Percentiles rank a stretch among this genome's conserved stretches.
Conservation (phyloP, 2,888 invertebrate genomes). For the Zele albiditarsus region DNA sequence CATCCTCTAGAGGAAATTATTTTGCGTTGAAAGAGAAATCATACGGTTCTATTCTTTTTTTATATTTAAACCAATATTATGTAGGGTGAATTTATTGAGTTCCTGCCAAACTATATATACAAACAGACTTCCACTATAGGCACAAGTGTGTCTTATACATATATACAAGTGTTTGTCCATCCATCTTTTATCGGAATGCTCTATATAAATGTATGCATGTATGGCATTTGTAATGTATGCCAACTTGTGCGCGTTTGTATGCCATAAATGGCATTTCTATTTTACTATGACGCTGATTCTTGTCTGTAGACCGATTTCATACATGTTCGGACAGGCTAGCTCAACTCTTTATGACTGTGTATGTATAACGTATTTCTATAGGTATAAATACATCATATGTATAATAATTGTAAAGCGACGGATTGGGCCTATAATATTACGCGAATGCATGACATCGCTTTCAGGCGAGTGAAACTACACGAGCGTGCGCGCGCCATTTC, state of each 20-base stretch:
- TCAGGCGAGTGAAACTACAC: constrained; percentile 62
- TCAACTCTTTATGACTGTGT: too few relatives aligned
- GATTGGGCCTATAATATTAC: constrained; percentile 34
- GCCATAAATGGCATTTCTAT: background rate
- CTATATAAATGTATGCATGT: background rate
- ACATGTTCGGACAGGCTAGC: too few relatives aligned
- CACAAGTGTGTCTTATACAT: background rate
- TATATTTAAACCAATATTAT: background rate
- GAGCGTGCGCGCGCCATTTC: constrained; percentile 59
- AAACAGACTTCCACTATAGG: constrained; percentile 1
- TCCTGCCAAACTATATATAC: background rate
- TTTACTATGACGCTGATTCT: background rate
- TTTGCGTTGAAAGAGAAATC: background rate
- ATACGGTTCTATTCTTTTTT: background rate
- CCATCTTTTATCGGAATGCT: background rate
- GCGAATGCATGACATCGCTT: constrained; percentile 60
- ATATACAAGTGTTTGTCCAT: background rate
- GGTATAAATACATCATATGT: background rate
- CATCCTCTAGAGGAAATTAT: too few relatives aligned
- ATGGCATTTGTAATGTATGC: constrained; percentile 6
- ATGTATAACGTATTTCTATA: too few relatives aligned
- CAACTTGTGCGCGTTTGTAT: background rate
- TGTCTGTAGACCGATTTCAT: too few relatives aligned
- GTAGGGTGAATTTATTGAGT: constrained; percentile 12
- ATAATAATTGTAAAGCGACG: constrained; percentile 15